A percentile compares a stretch with the other conserved stretches of the same genome.
phyloP scores from a whole-genome alignment of 2,113 vertebrate genomes.

The Ochotona princeps region DNA sequence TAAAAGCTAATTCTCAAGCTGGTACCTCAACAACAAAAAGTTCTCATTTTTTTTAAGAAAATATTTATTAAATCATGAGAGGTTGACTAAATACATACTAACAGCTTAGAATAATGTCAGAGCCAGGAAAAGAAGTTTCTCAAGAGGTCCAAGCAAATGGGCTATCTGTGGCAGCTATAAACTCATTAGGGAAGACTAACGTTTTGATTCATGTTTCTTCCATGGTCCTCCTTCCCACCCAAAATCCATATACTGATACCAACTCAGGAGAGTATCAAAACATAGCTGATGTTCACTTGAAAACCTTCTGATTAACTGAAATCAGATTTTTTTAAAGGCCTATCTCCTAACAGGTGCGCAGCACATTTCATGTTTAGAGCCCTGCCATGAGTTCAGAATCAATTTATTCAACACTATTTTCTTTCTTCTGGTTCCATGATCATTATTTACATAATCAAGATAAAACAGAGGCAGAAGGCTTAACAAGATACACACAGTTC shows the following conservation, averaged over 20 bases:
- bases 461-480: neutral
- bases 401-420: slow-evolving; percentile 30
- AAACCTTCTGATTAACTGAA: slow-evolving; percentile 22
- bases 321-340: neutral
- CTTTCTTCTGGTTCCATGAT: neutral
- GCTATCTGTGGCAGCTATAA: neutral
- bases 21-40: neutral
- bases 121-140: slow-evolving; percentile 28
- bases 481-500: neutral
- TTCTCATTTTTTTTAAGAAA: slow-evolving; percentile 41
- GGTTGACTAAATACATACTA: neutral
- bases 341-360: neutral
- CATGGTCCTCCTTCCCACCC: neutral
- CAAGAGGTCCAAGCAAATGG: neutral
- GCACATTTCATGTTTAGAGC: slow-evolving; percentile 5
- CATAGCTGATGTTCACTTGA: slow-evolving; percentile 49
- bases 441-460: slow-evolving; percentile 9
- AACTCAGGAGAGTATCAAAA: slow-evolving; percentile 49
- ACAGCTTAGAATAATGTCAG: neutral
- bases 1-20: slow-evolving; percentile 5
- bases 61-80: slow-evolving; percentile 38
- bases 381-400: slow-evolving; percentile 22
- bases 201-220: slow-evolving; percentile 27
- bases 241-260: slow-evolving; percentile 35
- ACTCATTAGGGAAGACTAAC: neutral